phyloP scores from a whole-genome alignment of 37 sponge, comb jelly and placozoan genomes.

The Aphrocallistes beatrix region DNA sequence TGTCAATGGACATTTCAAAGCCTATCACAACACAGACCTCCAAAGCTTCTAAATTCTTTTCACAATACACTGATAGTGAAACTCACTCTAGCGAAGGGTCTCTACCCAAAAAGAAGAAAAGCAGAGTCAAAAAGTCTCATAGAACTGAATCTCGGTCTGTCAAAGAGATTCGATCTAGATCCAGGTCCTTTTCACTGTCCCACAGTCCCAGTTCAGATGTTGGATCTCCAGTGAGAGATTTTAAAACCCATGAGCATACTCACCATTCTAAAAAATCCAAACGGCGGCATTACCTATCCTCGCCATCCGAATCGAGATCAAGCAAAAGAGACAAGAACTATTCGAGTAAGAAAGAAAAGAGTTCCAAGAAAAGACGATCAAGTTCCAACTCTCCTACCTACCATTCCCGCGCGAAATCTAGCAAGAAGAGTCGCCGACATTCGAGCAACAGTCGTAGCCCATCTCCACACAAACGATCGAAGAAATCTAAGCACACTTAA shows the following conservation, averaged over 20 bases:
- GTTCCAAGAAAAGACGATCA: neutral
- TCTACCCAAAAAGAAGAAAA: neutral
- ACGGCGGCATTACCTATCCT: neutral
- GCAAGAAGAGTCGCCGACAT: neutral
- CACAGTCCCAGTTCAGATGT: neutral
- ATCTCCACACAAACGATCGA: slow-evolving; percentile 12
- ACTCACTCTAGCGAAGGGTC: neutral
- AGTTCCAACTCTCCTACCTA: neutral
- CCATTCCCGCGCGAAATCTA: neutral
- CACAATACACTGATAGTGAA: neutral
- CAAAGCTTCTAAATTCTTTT: slow-evolving; percentile 10
- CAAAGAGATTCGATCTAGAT: neutral
- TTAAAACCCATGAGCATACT: neutral
- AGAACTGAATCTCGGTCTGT: neutral
- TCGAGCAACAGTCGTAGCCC: neutral
- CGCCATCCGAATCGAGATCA: neutral
- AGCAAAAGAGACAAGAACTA: neutral
- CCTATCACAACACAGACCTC: neutral
- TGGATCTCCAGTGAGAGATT: neutral
- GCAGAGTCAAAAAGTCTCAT: neutral
- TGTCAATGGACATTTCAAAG: slow-evolving; percentile 1
- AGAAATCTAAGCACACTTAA: slow-evolving; percentile 3
- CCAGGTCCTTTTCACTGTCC: neutral
- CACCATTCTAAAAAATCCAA: neutral
- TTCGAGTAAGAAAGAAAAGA: neutral